Evolutionary conservation across 1,140 invertebrate species (phyloP).

Genomic region (Metaphire vulgaris): DNA sequence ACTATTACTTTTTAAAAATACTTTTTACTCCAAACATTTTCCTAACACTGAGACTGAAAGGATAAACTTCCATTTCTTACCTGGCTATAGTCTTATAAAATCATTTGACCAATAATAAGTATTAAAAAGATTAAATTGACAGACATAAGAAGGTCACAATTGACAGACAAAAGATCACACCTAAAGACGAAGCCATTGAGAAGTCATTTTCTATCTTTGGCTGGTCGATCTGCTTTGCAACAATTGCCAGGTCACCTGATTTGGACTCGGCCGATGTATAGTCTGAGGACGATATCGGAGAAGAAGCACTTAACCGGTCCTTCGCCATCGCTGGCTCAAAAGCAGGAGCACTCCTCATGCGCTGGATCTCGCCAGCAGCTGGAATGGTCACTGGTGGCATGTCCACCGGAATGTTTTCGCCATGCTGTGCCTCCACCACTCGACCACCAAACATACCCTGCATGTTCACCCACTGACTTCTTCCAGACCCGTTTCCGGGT

Average conservation of each 20-base stretch:
- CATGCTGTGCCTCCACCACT: background rate
- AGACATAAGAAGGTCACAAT: too few species aligned
- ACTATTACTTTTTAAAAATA: too few species aligned
- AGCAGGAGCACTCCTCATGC: background rate
- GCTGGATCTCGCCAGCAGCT: background rate
- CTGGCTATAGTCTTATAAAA: too few species aligned
- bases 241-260: background rate
- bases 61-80: too few species aligned
- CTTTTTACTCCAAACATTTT: too few species aligned
- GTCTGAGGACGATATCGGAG: background rate
- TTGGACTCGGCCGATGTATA: background rate
- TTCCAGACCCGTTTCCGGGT: background rate
- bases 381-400: background rate
- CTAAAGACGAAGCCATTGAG: background rate
- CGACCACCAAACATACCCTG: background rate
- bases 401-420: background rate
- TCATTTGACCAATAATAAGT: too few species aligned
- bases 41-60: too few species aligned
- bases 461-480: background rate
- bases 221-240: background rate
- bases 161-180: too few species aligned
- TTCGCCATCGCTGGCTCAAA: background rate
- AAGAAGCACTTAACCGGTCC: background rate
- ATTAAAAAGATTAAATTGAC: too few species aligned
- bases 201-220: conserved; percentile 1